These are phyloP conservation scores for Muscicapa comitata DNA, from an alignment of 2,797 vertebrate genomes.

Conservation along the genomic window DNA sequence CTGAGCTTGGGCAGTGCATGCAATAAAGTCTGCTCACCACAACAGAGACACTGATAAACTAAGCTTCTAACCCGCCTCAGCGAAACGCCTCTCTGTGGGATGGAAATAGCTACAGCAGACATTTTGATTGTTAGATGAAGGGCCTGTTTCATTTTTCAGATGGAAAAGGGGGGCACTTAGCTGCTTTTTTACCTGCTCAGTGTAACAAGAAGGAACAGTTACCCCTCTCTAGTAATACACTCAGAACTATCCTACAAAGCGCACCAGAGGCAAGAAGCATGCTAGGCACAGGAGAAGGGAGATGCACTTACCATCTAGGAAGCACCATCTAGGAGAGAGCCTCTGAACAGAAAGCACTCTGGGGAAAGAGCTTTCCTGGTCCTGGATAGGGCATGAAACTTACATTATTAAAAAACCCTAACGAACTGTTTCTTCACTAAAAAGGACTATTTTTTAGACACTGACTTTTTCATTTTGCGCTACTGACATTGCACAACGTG, in stretches of 20 bases:
- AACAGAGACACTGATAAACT: background rate
- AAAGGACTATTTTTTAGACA: background rate
- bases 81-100: background rate
- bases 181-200: background rate
- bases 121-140: background rate
- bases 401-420: background rate
- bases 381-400: constrained; percentile 50
- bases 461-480: background rate
- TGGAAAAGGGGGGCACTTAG: background rate
- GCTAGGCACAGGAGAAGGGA: background rate
- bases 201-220: background rate
- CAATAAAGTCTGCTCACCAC: background rate
- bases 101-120: background rate
- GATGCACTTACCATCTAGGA: constrained; percentile 91
- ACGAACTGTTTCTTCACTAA: background rate
- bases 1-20: background rate
- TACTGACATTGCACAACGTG: background rate
- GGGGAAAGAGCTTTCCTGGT: constrained; percentile 77
- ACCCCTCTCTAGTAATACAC: background rate
- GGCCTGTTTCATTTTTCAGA: background rate
- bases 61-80: background rate
- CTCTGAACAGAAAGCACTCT: constrained; percentile 85
- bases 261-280: background rate
- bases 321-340: constrained; percentile 95
- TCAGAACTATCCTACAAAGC: background rate